phyloP scores from a whole-genome alignment of 1,140 invertebrate genomes.

The Habropoda laboriosa region DNA sequence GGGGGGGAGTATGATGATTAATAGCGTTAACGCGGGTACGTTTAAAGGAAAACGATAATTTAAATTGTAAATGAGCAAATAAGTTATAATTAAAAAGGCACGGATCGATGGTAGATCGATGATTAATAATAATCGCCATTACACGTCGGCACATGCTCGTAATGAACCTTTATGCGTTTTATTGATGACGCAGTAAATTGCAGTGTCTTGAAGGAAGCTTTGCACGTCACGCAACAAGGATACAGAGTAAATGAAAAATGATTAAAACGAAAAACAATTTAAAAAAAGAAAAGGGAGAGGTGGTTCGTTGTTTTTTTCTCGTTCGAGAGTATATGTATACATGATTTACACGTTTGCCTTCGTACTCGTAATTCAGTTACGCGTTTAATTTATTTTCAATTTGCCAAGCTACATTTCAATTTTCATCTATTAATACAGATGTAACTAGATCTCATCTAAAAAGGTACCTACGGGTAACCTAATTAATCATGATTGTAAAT shows the following conservation, averaged over 20 bases:
- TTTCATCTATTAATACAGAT: not conserved
- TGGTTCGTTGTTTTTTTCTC: conserved; percentile 3
- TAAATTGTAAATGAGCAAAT: conserved; percentile 28
- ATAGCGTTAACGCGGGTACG: not conserved
- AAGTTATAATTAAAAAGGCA: conserved; percentile 5
- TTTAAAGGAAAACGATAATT: not conserved
- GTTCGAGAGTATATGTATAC: too few species aligned
- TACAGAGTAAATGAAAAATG: conserved; percentile 5
- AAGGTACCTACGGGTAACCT: not conserved
- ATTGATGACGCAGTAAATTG: conserved; percentile 43
- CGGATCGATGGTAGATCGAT: not conserved
- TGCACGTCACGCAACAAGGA: conserved; percentile 14
- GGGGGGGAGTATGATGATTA: not conserved
- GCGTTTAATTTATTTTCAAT: not conserved
- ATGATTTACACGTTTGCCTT: conserved; percentile 9
- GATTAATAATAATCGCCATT: conserved; percentile 34
- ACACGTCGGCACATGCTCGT: conserved; percentile 23
- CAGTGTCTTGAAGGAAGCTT: conserved; percentile 9
- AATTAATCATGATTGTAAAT: too few species aligned
- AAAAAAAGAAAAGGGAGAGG: not conserved
- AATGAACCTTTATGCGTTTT: conserved; percentile 37
- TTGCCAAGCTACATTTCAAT: not conserved
- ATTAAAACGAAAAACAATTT: not conserved
- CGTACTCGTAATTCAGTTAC: not conserved
- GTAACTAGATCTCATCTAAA: not conserved